A percentile compares a stretch with the other conserved stretches of the same genome.
Evolutionary conservation across 1,140 invertebrate species (phyloP).

Genomic region (Rhizoglyphus robini): DNA sequence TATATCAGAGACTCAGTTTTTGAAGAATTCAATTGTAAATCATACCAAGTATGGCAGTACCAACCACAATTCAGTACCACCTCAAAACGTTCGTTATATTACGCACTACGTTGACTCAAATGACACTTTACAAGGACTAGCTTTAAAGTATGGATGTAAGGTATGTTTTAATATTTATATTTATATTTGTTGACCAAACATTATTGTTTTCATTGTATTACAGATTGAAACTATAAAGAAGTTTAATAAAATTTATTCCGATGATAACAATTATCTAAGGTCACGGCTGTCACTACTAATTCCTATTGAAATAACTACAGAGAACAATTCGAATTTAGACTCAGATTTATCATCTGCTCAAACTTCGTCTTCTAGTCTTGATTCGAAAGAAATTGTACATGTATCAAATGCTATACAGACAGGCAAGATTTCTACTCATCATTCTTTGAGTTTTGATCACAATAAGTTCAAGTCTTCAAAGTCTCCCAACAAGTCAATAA

Average conservation of each 20-base stretch:
- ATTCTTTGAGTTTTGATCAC: constrained; percentile 12
- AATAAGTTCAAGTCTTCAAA: neutral
- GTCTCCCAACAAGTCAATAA: constrained; percentile 5
- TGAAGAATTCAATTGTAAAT: constrained; percentile 28
- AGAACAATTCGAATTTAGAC: constrained; percentile 18
- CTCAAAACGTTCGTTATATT: constrained; percentile 48
- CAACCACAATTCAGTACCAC: constrained; percentile 46
- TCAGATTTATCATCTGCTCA: constrained; percentile 1
- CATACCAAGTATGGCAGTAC: constrained; percentile 81
- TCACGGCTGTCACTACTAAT: constrained; percentile 58
- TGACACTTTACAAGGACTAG: constrained; percentile 82
- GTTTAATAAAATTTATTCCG: constrained; percentile 69
- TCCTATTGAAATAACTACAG: constrained; percentile 42
- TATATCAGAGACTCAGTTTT: constrained; percentile 12
- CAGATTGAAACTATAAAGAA: constrained; percentile 80
- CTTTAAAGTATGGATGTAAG: constrained; percentile 77
- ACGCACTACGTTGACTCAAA: constrained; percentile 60
- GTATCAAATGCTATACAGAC: constrained; percentile 7
- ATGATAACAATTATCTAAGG: constrained; percentile 66
- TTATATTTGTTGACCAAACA: constrained; percentile 11
- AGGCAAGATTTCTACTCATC: neutral
- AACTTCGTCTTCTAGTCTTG: constrained; percentile 3
- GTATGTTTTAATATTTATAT: constrained; percentile 43
- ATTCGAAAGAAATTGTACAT: constrained; percentile 31
- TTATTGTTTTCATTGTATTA: constrained; percentile 7